These are phyloP conservation scores for Scolopax rusticola DNA, from an alignment of 2,797 vertebrate genomes.

Conservation along the genomic window DNA sequence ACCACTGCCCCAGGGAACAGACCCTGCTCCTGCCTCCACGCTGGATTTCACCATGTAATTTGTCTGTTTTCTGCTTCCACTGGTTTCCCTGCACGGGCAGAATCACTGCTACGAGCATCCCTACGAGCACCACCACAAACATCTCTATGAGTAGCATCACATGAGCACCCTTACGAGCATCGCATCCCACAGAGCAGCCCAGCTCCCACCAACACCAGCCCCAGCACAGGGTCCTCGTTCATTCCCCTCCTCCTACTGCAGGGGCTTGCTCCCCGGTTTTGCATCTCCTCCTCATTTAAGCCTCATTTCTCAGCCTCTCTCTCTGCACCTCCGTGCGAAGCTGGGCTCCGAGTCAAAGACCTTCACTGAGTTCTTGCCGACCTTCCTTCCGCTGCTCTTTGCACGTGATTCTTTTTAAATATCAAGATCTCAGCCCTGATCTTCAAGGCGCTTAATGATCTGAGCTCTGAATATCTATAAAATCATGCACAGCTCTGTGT, in stretches of 20 bases:
- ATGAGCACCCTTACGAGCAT: background rate
- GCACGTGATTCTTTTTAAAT: background rate
- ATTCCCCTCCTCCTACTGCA: accelerated
- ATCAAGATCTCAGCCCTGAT: background rate
- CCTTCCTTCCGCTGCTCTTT: background rate
- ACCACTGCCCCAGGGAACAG: accelerated
- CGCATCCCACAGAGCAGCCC: background rate
- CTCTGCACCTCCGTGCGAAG: background rate
- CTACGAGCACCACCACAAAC: background rate
- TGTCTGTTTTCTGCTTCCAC: background rate
- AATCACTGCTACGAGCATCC: accelerated
- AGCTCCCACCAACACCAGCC: background rate
- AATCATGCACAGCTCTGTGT: background rate
- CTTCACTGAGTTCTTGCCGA: background rate
- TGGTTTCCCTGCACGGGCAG: background rate
- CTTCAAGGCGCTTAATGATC: background rate
- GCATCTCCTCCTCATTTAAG: background rate
- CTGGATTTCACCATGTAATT: accelerated
- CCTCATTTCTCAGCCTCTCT: background rate
- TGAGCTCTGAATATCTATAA: background rate
- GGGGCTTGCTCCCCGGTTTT: background rate
- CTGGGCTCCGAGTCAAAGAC: background rate
- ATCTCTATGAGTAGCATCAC: no score
- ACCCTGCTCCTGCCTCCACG: background rate
- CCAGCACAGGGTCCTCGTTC: background rate